A percentile compares a stretch with the other conserved stretches of the same genome.
Conservation (phyloP, 2,113 vertebrate genomes). For the Myrmecobius fasciatus region DNA sequence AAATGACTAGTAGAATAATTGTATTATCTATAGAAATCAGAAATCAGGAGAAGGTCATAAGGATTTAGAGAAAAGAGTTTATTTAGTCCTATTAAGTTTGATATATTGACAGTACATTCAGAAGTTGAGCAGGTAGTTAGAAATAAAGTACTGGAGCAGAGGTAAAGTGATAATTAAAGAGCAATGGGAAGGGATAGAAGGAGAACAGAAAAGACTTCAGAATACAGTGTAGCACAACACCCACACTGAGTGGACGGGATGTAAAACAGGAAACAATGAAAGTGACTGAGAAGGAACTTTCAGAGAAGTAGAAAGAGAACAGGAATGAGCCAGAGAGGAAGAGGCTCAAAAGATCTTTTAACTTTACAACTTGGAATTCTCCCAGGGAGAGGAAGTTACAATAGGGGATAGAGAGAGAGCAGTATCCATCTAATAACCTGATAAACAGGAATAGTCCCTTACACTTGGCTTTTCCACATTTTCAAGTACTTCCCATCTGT, state of each 20-base stretch:
- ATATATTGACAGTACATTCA: background rate
- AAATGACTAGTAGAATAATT: background rate
- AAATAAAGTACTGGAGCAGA: background rate
- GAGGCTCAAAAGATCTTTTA: background rate
- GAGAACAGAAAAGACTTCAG: background rate
- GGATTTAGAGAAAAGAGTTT: background rate
- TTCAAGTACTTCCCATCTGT: background rate
- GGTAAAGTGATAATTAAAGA: background rate
- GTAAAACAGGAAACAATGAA: background rate
- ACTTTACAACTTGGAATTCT: background rate
- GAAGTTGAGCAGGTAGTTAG: background rate
- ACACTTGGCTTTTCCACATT: background rate
- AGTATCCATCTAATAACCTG: background rate
- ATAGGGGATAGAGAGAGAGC: background rate
- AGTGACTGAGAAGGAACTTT: background rate
- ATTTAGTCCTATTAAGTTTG: background rate
- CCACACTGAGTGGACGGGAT: background rate
- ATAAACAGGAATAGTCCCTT: background rate
- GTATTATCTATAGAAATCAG: background rate
- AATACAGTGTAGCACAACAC: background rate
- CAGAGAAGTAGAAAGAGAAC: background rate
- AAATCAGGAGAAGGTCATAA: background rate
- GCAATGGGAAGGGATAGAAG: background rate
- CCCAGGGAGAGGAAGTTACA: background rate
- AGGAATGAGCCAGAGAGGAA: background rate